phyloP scores from a whole-genome alignment of 2,113 vertebrate genomes.

The Oreotragus oreotragus region DNA sequence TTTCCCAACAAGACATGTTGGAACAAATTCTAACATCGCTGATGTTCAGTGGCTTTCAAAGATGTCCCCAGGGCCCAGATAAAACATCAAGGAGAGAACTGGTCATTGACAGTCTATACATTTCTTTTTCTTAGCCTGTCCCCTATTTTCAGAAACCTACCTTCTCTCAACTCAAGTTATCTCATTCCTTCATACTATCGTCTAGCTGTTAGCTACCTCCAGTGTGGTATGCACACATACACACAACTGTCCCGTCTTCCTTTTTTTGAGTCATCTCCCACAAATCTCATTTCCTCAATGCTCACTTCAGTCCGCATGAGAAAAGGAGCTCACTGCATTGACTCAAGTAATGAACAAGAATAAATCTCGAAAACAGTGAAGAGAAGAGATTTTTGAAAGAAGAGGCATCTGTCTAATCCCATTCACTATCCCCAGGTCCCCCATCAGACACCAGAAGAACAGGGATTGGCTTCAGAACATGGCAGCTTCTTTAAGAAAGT shows the following conservation, averaged over 20 bases:
- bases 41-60: neutral
- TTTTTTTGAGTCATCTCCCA: neutral
- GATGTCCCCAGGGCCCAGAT: neutral
- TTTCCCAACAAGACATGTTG: neutral
- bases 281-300: neutral
- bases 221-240: neutral
- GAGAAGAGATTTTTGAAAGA: neutral
- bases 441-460: neutral
- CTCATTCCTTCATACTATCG: neutral
- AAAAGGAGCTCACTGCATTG: neutral
- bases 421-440: neutral
- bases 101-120: neutral
- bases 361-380: neutral
- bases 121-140: neutral
- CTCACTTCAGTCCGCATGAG: neutral
- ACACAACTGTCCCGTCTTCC: neutral
- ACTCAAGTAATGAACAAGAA: neutral
- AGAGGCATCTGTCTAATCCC: neutral
- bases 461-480: neutral
- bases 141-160: neutral
- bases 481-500: neutral
- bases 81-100: neutral
- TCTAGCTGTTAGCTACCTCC: neutral
- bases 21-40: neutral
- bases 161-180: neutral